Percentiles rank a stretch among this genome's conserved stretches.
Evolutionary conservation across 35 echinoderm and acorn worm genomes (phyloP).

Genomic region (Heliocidaris erythrogramma): DNA sequence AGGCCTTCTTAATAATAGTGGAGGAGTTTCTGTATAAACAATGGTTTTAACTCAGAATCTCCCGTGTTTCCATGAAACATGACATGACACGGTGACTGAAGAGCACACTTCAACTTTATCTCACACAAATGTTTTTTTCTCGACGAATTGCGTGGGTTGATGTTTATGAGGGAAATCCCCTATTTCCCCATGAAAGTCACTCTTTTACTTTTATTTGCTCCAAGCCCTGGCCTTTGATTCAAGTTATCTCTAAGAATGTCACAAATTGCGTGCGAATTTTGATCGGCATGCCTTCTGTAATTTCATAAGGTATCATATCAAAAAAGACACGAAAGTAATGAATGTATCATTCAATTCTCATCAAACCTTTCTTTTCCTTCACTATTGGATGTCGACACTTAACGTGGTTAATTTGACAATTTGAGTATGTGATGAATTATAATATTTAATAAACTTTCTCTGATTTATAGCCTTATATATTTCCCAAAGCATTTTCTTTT

Average conservation of each 20-base stretch:
- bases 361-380: background rate
- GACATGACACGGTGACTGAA: background rate
- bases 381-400: background rate
- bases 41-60: too few relatives aligned
- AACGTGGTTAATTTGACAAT: too few relatives aligned
- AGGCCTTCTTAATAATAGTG: too few relatives aligned
- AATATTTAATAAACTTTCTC: too few relatives aligned
- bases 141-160: background rate
- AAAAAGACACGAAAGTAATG: background rate
- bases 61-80: too few relatives aligned
- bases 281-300: background rate
- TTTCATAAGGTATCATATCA: background rate
- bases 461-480: too few relatives aligned
- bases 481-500: too few relatives aligned
- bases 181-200: background rate
- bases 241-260: background rate
- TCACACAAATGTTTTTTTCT: background rate
- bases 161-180: background rate
- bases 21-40: too few relatives aligned
- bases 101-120: background rate
- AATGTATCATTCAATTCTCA: background rate
- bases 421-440: too few relatives aligned
- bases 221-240: background rate
- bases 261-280: constrained; percentile 17
- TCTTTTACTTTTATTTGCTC: too few relatives aligned